Conservation (phyloP, 2,888 invertebrate genomes). For the Oscheius onirici region DNA sequence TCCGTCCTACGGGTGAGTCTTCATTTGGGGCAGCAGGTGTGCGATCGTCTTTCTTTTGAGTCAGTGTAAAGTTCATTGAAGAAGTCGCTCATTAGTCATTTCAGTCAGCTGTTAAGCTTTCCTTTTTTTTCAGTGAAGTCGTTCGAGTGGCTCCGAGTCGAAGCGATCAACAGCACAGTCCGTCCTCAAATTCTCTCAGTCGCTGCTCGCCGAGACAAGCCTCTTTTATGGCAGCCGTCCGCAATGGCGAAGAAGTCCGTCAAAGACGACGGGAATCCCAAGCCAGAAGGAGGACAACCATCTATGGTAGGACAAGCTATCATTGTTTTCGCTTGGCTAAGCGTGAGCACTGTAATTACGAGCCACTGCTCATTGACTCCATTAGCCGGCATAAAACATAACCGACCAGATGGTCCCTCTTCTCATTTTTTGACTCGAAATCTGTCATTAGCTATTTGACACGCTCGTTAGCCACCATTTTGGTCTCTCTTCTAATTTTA, state of each 20-base stretch:
- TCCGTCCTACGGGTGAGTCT: slow-evolving; percentile 11
- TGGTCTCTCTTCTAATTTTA: neutral
- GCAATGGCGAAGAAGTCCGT: slow-evolving; percentile 22
- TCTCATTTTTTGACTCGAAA: neutral
- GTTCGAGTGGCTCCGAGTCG: slow-evolving; percentile 19
- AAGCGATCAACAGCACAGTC: neutral
- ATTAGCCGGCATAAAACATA: slow-evolving; percentile 7
- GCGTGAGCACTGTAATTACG: slow-evolving; percentile 2
- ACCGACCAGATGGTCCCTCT: neutral
- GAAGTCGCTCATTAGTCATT: neutral
- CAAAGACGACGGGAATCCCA: slow-evolving; percentile 15
- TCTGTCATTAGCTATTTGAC: neutral
- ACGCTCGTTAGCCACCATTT: neutral
- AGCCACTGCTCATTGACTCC: slow-evolving; percentile 4
- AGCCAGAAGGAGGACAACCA: slow-evolving; percentile 22
- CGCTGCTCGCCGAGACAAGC: slow-evolving; percentile 46
- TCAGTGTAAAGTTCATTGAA: slow-evolving; percentile 10
- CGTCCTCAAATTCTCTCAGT: slow-evolving; percentile 18
- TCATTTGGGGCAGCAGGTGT: neutral
- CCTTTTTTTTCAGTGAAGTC: slow-evolving; percentile 18
- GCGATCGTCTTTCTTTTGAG: slow-evolving; percentile 14
- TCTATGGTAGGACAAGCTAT: slow-evolving; percentile 29
- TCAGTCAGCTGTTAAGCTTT: neutral
- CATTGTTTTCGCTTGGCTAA: slow-evolving; percentile 10
- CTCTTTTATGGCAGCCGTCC: slow-evolving; percentile 53